These are phyloP conservation scores for Acronicta psi DNA, from an alignment of 2,888 invertebrate species.

Conservation along the genomic window DNA sequence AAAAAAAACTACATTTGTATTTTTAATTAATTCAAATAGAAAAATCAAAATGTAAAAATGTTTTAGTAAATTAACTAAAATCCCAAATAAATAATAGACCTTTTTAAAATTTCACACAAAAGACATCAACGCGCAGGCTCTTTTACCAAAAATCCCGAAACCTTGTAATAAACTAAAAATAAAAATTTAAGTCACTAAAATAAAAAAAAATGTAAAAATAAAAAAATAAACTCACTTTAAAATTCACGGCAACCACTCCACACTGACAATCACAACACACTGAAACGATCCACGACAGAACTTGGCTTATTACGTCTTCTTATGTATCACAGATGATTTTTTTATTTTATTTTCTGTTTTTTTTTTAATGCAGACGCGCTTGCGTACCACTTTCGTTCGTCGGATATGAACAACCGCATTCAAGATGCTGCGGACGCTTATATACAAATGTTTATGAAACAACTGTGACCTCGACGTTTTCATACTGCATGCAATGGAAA, in stretches of 20 bases:
- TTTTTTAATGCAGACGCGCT: conserved; percentile 19
- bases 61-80: neutral
- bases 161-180: conserved; percentile 13
- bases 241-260: conserved; percentile 59
- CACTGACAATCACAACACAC: conserved; percentile 63
- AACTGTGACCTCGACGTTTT: conserved; percentile 51
- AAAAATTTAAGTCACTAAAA: conserved; percentile 1
- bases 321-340: conserved; percentile 35
- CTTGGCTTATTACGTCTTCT: conserved; percentile 40
- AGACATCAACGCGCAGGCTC: conserved; percentile 54
- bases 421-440: conserved; percentile 49
- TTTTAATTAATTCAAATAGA: no score
- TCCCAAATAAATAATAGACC: neutral
- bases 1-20: no score
- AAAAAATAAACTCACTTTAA: conserved; percentile 53
- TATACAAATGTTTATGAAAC: conserved; percentile 65
- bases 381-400: conserved; percentile 55
- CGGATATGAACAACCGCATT: conserved; percentile 57
- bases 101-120: conserved; percentile 18
- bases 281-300: conserved; percentile 57
- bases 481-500: conserved; percentile 33
- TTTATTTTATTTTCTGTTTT: conserved; percentile 29
- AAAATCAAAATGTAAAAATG: no score
- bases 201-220: conserved; percentile 17
- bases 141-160: conserved; percentile 2